Evolutionary conservation across 1,140 invertebrate genomes (phyloP), one percentile per base, ranked within the genome.

Genomic region (Eurosta solidaginis): DNA sequence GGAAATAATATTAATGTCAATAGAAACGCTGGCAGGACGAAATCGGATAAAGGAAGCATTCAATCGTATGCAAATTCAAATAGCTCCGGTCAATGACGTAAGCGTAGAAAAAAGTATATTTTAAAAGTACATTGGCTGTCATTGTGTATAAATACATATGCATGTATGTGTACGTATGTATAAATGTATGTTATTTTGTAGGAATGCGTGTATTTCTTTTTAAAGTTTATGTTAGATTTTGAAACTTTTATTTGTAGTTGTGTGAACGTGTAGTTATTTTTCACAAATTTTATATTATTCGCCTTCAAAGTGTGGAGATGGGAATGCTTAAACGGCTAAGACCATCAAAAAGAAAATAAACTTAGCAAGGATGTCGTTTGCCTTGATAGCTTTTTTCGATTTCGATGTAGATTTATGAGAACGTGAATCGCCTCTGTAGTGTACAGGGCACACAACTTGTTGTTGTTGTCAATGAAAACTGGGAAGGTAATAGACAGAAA

Each of bases 31-130:
- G 54, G 25, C 54, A 59, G 29, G 22, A 59, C 29, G 54, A 36
- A 59, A 59, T 59, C 54, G 33, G 54, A 59, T 59, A 59, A 59
- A 59, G 54, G 54, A 59, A 59, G 54, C 54, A 59, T 59, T 59
- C 12, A 59, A 33, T 59, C 54, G 54, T 59, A 59, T 29, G 54
- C 27, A 59, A 59, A 59, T 59, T 59, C 54, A 33, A 59, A 59
- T 59, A 59, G 54, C 54, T 59, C 27, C 54, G 54, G 54, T 59
- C 54, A 59, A 59, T 59, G 29, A 29, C 29, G n/a, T n/a, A 59
- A 59, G 54, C 14, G 54, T 59, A 33, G 54, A 59, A 59, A n/a
- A 59, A 33, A 59, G 54, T 36, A 29, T 29, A 59, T 59, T 59
- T 59, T 59, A 59, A 59, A 59, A 36, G 54, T 17, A 22, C 54